Percentiles rank a stretch among this genome's conserved stretches.
Conservation (phyloP, 2,888 invertebrate species). For the Arrhopalites spinosus region DNA sequence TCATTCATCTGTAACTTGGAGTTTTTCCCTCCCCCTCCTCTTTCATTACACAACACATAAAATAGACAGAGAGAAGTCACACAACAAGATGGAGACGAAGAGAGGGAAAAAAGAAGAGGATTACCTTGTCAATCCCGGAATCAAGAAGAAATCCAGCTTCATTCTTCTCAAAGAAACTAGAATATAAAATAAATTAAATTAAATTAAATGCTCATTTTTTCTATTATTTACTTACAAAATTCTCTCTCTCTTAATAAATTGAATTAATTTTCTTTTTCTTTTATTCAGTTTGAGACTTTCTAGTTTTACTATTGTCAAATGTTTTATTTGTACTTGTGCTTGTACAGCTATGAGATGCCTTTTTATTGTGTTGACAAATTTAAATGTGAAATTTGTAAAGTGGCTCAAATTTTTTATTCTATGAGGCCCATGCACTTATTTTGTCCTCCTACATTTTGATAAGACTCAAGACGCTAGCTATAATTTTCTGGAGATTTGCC, state of each 20-base stretch:
- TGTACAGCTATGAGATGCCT: no score
- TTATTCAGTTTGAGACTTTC: no score
- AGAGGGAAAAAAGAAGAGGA: conserved; percentile 55
- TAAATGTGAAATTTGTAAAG: no score
- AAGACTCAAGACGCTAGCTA: not conserved
- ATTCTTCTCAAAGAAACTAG: conserved; percentile 79
- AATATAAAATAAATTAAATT: not conserved
- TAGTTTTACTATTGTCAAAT: no score
- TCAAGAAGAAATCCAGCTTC: conserved; percentile 78
- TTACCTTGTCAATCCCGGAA: conserved; percentile 86
- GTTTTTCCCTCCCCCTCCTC: no score
- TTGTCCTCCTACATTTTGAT: not conserved
- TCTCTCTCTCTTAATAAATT: no score
- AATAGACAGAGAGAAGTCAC: not conserved
- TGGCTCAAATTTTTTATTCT: no score
- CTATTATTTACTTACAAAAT: no score
- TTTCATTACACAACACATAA: not conserved
- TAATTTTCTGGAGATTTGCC: not conserved
- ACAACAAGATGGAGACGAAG: not conserved
- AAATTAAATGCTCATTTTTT: not conserved
- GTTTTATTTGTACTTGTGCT: no score
- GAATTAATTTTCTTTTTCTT: no score
- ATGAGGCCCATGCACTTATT: not conserved
- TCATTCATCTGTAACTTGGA: no score
- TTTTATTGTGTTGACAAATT: no score